Conservation (phyloP, 2,113 vertebrate genomes). For the Planiliza haematocheilus region DNA sequence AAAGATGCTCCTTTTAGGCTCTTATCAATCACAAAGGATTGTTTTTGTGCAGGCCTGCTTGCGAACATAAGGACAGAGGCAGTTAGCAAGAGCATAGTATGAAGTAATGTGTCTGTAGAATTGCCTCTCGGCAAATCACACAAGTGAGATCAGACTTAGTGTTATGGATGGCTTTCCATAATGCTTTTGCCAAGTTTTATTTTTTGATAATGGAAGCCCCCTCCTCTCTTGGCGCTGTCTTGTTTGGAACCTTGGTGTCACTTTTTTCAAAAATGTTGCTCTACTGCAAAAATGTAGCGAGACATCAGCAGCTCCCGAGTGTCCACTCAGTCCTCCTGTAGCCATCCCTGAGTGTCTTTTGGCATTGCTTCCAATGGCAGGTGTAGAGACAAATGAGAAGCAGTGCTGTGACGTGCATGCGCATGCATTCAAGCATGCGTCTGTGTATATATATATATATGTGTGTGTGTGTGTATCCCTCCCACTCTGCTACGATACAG, state of each 20-base stretch:
- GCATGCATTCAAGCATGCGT: conserved; percentile 24
- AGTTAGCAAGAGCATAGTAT: conserved; percentile 4
- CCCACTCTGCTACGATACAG: conserved; percentile 66
- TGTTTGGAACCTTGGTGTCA: conserved; percentile 55
- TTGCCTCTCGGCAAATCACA: conserved; percentile 39
- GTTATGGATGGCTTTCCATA: conserved; percentile 48
- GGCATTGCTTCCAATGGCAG: conserved; percentile 65
- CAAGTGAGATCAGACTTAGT: conserved; percentile 24
- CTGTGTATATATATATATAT: neutral
- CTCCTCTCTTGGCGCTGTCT: conserved; percentile 25
- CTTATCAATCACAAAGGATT: conserved; percentile 23
- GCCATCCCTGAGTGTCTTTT: conserved; percentile 63
- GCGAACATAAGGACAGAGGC: conserved; percentile 14
- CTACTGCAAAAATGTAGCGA: conserved; percentile 65
- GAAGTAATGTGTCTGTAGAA: conserved; percentile 23
- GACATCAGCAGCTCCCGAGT: conserved; percentile 57
- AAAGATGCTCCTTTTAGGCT: conserved; percentile 41
- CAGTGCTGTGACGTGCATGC: conserved; percentile 12
- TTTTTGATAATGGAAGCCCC: conserved; percentile 30
- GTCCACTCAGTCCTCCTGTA: conserved; percentile 68
- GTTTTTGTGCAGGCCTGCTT: conserved; percentile 3
- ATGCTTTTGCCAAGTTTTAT: conserved; percentile 59
- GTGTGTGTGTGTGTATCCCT: conserved; percentile 28
- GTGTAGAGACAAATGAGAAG: conserved; percentile 59
- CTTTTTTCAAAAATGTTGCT: conserved; percentile 71